phyloP scores from a whole-genome alignment of 23 tunicate genomes.

The Oikopleura dioica region DNA sequence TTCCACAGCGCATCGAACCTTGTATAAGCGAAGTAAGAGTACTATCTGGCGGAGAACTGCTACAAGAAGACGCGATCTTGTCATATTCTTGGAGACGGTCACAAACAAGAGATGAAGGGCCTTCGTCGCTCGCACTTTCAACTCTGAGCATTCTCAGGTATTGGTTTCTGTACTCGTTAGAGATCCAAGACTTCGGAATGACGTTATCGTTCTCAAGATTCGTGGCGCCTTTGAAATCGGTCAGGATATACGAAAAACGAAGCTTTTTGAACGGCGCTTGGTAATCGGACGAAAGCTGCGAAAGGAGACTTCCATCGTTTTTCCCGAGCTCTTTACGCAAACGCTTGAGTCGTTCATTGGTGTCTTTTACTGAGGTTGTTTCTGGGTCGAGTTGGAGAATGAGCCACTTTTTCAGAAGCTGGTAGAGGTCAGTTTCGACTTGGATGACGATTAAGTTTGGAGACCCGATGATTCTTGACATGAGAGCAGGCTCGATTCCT shows the following conservation, averaged over 20 bases:
- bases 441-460: conserved; percentile 55
- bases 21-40: too few species aligned
- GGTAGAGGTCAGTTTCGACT: conserved; percentile 94
- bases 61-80: too few species aligned
- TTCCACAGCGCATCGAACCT: conserved; percentile 33
- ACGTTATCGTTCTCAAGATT: conserved; percentile 63
- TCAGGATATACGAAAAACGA: conserved; percentile 41
- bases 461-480: conserved; percentile 34
- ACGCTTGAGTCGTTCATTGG: not conserved
- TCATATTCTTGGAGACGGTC: too few species aligned
- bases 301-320: not conserved
- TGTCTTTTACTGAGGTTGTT: too few species aligned
- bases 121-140: conserved; percentile 54
- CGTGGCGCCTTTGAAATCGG: conserved; percentile 52
- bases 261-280: conserved; percentile 23
- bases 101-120: too few species aligned
- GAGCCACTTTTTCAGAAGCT: conserved; percentile 65
- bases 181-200: conserved; percentile 39
- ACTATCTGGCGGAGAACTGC: too few species aligned
- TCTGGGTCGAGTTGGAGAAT: conserved; percentile 16
- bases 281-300: not conserved
- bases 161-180: conserved; percentile 42
- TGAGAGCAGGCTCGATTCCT: conserved; percentile 32
- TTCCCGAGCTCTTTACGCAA: not conserved
- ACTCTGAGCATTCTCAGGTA: conserved; percentile 73